Conservation (phyloP, 2,113 vertebrate genomes). For the Psophia crepitans region DNA sequence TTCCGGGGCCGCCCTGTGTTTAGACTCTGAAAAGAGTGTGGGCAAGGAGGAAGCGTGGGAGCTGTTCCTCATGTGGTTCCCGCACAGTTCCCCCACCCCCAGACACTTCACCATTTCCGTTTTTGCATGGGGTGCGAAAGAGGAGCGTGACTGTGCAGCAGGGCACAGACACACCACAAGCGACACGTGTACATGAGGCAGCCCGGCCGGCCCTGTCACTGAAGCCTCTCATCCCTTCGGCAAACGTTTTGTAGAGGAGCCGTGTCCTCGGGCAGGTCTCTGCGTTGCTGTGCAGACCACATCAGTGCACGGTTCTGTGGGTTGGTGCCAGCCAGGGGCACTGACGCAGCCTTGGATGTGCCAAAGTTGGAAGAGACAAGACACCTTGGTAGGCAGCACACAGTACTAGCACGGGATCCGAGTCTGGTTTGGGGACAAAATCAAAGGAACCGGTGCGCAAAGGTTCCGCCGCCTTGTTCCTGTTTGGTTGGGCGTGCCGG, state of each 20-base stretch:
- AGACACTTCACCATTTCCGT: rapidly evolving
- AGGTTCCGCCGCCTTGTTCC: no score
- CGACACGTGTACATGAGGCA: rapidly evolving
- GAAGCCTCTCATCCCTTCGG: neutral
- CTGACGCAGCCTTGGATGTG: rapidly evolving
- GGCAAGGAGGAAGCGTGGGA: neutral
- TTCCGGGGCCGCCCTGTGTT: neutral
- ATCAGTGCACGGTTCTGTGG: rapidly evolving
- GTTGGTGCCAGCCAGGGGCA: neutral
- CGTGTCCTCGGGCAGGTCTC: no score
- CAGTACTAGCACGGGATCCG: neutral
- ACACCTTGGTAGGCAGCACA: rapidly evolving
- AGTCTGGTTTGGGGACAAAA: neutral
- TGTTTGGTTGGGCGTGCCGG: rapidly evolving
- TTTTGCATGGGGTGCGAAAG: neutral
- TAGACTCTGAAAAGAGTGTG: rapidly evolving
- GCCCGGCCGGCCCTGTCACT: neutral
- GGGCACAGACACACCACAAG: neutral
- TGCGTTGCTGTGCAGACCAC: neutral
- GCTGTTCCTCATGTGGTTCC: rapidly evolving
- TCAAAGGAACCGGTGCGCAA: neutral
- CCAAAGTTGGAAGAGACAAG: neutral
- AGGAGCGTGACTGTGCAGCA: rapidly evolving
- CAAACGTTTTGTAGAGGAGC: rapidly evolving
- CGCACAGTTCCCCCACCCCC: rapidly evolving